A percentile compares a stretch with the other conserved stretches of the same genome.
phyloP scores from a whole-genome alignment of 2,113 vertebrate genomes.

The Ameiurus melas region DNA sequence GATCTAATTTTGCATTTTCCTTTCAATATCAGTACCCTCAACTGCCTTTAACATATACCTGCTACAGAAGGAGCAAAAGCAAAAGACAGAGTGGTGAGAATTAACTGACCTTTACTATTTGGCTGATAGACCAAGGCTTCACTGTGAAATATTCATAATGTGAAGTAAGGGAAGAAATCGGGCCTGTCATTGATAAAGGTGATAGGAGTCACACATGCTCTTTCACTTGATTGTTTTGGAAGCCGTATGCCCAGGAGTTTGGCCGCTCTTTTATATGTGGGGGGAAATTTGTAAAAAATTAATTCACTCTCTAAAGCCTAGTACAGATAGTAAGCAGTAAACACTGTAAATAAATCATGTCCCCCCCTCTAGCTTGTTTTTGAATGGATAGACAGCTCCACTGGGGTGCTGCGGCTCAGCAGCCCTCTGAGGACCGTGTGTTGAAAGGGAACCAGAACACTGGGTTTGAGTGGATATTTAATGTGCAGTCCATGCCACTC shows the following conservation, averaged over 20 bases:
- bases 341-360: conserved; percentile 79
- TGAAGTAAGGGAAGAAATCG: conserved; percentile 40
- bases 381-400: conserved; percentile 62
- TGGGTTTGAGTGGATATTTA: conserved; percentile 72
- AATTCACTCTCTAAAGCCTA: conserved; percentile 62
- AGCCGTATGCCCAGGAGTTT: conserved; percentile 58
- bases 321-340: conserved; percentile 70
- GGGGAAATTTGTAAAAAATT: conserved; percentile 64
- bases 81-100: not conserved
- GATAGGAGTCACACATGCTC: conserved; percentile 60
- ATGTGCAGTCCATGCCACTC: conserved; percentile 69
- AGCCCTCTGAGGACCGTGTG: conserved; percentile 66
- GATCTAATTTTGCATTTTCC: not conserved
- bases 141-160: conserved; percentile 54
- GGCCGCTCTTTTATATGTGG: conserved; percentile 52
- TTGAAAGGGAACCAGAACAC: conserved; percentile 72
- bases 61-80: not conserved
- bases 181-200: conserved; percentile 57
- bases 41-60: not conserved
- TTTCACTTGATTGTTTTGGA: conserved; percentile 62
- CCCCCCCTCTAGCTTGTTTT: conserved; percentile 53
- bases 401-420: conserved; percentile 63
- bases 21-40: not conserved
- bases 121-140: conserved; percentile 23
- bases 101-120: conserved; percentile 14